Evolutionary conservation across 2,888 invertebrate genomes (phyloP).

Genomic region (Thymelicus acteon): DNA sequence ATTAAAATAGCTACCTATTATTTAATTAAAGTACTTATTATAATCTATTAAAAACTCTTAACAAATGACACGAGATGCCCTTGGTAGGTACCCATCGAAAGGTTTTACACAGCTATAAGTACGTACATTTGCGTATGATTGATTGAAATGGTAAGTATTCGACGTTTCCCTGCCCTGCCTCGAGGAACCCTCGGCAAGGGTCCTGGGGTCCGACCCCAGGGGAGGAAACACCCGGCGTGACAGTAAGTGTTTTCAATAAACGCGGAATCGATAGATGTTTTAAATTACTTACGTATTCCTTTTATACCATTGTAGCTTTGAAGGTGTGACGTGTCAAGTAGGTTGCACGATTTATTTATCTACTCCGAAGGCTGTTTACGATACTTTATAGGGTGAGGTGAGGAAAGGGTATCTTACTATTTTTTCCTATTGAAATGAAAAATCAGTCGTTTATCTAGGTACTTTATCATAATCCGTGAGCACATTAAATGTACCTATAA

Average conservation of each 20-base stretch:
- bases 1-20: too few relatives aligned
- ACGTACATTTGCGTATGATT: constrained; percentile 15
- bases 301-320: constrained; percentile 18
- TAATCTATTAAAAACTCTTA: too few relatives aligned
- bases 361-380: background rate
- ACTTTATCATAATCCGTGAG: too few relatives aligned
- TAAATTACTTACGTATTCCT: constrained; percentile 20
- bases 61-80: background rate
- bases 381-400: constrained; percentile 1
- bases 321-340: background rate
- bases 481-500: too few relatives aligned
- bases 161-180: constrained; percentile 7
- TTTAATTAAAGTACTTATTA: too few relatives aligned
- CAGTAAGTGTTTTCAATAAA: constrained; percentile 35
- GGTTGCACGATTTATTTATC: background rate
- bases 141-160: constrained; percentile 18
- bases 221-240: constrained; percentile 17
- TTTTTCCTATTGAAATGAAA: too few relatives aligned
- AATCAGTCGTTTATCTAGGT: too few relatives aligned
- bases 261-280: constrained; percentile 34
- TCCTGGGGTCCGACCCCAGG: constrained; percentile 23
- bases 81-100: background rate
- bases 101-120: background rate
- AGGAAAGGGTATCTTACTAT: background rate
- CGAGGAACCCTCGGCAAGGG: constrained; percentile 10